Base-by-base conservation (phyloP, 2,888 invertebrate species). In the Quadriops clusia region DNA sequence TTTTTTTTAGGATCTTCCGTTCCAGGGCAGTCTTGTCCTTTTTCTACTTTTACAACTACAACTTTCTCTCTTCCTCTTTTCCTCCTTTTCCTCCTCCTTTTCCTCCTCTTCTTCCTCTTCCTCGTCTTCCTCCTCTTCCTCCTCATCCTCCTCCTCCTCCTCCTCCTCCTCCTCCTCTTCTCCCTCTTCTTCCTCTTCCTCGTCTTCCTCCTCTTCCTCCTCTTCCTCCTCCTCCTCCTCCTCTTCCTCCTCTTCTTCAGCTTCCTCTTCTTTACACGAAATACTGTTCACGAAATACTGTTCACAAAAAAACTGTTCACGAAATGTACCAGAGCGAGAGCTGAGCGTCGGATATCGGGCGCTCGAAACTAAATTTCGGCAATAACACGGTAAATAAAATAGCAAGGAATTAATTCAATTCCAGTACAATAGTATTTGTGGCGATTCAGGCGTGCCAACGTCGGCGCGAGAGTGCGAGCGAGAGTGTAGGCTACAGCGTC, bases 311-410 rank as follows among this genome's bases (percentile, higher is more conserved):
- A n/a, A n/a, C n/a, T n/a, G n/a, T n/a, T n/a, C n/a, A n/a, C n/a
- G n/a, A n/a, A n/a, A n/a, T n/a, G n/a, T n/a, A n/a, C n/a, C n/a
- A n/a, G n/a, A n/a, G n/a, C n/a, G n/a, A n/a, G n/a, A n/a, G n/a
- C n/a, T n/a, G n/a, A n/a, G n/a, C n/a, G n/a, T n/a, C n/a, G n/a
- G n/a, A n/a, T n/a, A n/a, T n/a, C n/a, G n/a, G n/a, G n/a, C 38
- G 44, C 40, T 37, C 44, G 41, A 40, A 33, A 43, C 37, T 43
- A 36, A 36, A 31, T 41, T 44, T 34, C 42, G 30, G 44, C 39
- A 44, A 46, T 46, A 44, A 38, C 44, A 45, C 45, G 46, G 39
- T 45, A 45, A 45, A 46, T 46, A 46, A 46, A 46, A 46, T 46
- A 41, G 42, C 41, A 36, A 43, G 41, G 43, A 46, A 46, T 46